Percentiles rank a stretch among this genome's conserved stretches.
These are phyloP conservation scores for Eospalax fontanierii DNA, from an alignment of 2,797 vertebrate genomes.

Conservation along the genomic window DNA sequence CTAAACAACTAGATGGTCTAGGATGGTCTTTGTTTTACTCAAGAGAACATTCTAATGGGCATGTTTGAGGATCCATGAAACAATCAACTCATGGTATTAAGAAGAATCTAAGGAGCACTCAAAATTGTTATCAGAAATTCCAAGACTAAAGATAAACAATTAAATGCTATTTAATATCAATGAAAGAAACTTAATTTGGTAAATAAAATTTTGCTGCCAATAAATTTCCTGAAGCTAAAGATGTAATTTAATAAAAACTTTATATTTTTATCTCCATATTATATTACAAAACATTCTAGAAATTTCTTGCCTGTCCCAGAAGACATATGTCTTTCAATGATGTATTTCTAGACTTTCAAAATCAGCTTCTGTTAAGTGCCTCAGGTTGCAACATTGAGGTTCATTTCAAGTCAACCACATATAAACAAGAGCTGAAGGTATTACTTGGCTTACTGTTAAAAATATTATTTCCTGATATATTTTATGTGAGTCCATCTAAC, in stretches of 20 bases:
- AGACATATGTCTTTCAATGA: constrained; percentile 2
- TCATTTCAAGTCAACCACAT: constrained; percentile 32
- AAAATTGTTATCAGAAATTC: constrained; percentile 38
- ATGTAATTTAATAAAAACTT: not conserved
- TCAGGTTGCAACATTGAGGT: constrained; percentile 4
- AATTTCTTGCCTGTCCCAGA: not conserved
- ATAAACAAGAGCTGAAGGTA: constrained; percentile 55
- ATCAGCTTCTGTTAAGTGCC: not conserved
- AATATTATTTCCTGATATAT: constrained; percentile 25
- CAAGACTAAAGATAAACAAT: constrained; percentile 34
- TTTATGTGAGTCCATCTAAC: constrained; percentile 1
- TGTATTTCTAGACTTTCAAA: constrained; percentile 18
- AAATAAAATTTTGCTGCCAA: constrained; percentile 53
- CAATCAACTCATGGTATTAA: not conserved
- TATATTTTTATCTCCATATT: not conserved
- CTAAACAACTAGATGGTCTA: not conserved
- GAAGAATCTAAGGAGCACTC: constrained; percentile 25
- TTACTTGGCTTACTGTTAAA: constrained; percentile 30
- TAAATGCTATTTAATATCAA: not conserved
- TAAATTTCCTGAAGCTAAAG: constrained; percentile 47
- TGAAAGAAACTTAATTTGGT: constrained; percentile 38
- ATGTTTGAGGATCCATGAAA: not conserved
- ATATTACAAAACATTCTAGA: not conserved
- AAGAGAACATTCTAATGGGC: not conserved
- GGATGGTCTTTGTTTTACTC: not conserved